These are phyloP conservation scores for Enteromius argenteus DNA, from an alignment of 2,797 vertebrate genomes.

Conservation along the genomic window DNA sequence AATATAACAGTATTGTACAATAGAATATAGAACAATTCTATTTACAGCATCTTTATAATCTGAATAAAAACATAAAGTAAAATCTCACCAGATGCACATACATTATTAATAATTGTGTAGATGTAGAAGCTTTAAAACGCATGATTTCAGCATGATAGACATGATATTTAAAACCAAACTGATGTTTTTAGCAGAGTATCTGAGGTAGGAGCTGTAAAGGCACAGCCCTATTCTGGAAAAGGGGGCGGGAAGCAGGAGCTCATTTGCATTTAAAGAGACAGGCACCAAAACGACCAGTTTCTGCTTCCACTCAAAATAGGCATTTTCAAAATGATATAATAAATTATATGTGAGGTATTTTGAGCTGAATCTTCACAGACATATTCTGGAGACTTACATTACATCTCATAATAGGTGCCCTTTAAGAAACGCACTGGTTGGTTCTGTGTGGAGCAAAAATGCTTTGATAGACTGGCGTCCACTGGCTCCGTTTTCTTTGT, in stretches of 20 bases:
- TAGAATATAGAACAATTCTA: neutral
- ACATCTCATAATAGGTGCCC: neutral
- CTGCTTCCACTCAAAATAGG: neutral
- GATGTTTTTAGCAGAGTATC: no score
- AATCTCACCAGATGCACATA: no score
- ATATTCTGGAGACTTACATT: neutral
- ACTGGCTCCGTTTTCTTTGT: constrained; percentile 19
- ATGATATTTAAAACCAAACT: no score
- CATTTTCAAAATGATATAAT: neutral
- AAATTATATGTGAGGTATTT: neutral
- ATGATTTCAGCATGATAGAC: no score
- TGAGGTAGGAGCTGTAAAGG: no score
- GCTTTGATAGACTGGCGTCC: constrained; percentile 7
- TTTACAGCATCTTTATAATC: neutral
- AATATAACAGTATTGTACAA: neutral
- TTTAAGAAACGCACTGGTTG: neutral
- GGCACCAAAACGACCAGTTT: no score
- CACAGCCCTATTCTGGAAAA: no score
- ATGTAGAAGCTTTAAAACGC: no score
- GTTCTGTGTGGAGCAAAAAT: neutral
- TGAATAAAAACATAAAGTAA: neutral
- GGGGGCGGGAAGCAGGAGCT: neutral
- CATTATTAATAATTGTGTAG: no score
- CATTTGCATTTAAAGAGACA: neutral
- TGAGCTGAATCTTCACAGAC: neutral